These are phyloP conservation scores for Orthosia gothica DNA, from an alignment of 2,888 invertebrate genomes.

Conservation along the genomic window DNA sequence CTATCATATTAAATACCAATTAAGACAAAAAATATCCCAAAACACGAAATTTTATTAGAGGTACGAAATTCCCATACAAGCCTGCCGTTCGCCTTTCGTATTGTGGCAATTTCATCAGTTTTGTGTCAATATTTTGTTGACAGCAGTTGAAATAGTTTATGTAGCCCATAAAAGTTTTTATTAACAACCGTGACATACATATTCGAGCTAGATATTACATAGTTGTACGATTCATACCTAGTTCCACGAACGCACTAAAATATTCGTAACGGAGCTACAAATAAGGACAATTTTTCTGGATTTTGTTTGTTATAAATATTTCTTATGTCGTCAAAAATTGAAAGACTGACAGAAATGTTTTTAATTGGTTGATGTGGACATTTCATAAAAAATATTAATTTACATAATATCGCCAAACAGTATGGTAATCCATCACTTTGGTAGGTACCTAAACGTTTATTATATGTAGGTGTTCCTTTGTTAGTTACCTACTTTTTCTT, in stretches of 20 bases:
- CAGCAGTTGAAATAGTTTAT: constrained; percentile 19
- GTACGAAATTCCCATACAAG: too few relatives aligned
- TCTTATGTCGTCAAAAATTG: constrained; percentile 16
- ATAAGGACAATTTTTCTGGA: constrained; percentile 10
- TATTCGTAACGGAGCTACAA: constrained; percentile 1
- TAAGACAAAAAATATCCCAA: too few relatives aligned
- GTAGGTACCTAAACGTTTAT: constrained; percentile 26
- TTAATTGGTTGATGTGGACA: constrained; percentile 19
- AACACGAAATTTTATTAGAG: too few relatives aligned
- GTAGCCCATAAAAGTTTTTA: constrained; percentile 25
- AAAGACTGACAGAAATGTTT: constrained; percentile 15
- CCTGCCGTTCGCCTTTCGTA: too few relatives aligned
- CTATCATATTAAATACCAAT: too few relatives aligned
- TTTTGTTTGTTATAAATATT: constrained; percentile 9
- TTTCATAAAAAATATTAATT: constrained; percentile 12
- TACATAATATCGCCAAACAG: constrained; percentile 15
- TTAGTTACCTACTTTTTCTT: constrained; percentile 19
- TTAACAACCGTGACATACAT: constrained; percentile 15
- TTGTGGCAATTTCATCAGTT: too few relatives aligned
- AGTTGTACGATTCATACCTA: constrained; percentile 16
- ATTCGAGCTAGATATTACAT: constrained; percentile 10
- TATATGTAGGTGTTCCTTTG: constrained; percentile 29
- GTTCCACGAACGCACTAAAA: constrained; percentile 12
- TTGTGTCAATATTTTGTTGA: constrained; percentile 9
- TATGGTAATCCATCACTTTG: constrained; percentile 41